Evolutionary conservation across 2,113 vertebrate species (phyloP).

Genomic region (Aegypius monachus): DNA sequence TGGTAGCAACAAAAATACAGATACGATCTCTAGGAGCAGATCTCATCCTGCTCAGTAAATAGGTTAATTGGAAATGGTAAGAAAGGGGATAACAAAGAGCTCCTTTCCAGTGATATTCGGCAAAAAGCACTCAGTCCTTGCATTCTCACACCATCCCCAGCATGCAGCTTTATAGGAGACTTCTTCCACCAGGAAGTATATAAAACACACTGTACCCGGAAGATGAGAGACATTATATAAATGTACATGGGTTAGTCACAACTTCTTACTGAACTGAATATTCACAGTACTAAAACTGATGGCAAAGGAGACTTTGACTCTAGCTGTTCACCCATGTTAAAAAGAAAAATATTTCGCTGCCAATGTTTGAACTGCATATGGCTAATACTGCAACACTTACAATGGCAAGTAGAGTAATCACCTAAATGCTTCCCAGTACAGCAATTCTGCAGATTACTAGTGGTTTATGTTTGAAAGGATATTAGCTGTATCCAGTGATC

Average conservation of each 20-base stretch:
- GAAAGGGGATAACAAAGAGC: not conserved
- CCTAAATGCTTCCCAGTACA: not conserved
- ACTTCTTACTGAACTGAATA: not conserved
- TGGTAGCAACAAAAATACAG: not conserved
- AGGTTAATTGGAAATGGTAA: not conserved
- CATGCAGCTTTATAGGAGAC: not conserved
- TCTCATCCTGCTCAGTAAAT: not conserved
- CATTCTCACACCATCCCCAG: not conserved
- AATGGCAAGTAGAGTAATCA: not conserved
- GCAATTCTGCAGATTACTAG: not conserved
- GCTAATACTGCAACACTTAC: not conserved
- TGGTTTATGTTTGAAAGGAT: not conserved
- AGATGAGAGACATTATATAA: not conserved
- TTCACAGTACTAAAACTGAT: not conserved
- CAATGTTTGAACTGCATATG: not conserved
- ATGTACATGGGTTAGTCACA: not conserved
- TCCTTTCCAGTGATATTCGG: not conserved
- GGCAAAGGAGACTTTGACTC: not conserved
- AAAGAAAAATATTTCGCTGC: not conserved
- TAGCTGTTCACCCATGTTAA: not conserved
- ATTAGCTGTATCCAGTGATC: not conserved
- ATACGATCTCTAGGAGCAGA: not conserved
- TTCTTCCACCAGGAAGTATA: not conserved
- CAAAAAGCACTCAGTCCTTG: not conserved
- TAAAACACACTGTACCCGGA: not conserved